Conservation (phyloP, 2,113 vertebrate genomes). For the Thinocorus orbignyianus region DNA sequence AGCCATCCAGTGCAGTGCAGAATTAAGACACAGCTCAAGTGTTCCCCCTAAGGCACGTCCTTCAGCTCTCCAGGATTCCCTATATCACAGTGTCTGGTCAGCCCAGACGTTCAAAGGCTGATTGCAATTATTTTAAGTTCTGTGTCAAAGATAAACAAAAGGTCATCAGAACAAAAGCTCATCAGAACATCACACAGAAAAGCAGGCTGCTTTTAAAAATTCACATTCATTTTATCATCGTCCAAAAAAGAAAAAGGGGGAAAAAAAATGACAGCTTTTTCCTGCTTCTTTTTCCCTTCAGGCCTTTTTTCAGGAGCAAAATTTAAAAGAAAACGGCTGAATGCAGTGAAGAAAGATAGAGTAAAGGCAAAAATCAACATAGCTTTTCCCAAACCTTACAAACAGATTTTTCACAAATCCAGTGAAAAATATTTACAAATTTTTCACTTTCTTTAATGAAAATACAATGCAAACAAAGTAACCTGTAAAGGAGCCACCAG, state of each 20-base stretch:
- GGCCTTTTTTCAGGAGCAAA: not conserved
- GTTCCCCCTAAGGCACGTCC: not conserved
- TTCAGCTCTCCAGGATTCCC: not conserved
- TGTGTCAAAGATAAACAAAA: not conserved
- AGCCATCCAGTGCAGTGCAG: not conserved
- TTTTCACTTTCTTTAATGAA: not conserved
- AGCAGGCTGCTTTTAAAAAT: not conserved
- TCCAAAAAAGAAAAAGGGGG: accelerated
- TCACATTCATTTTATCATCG: not conserved
- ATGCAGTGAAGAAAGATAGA: accelerated
- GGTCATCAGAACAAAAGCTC: not conserved
- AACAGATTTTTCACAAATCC: not conserved
- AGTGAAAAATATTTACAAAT: not conserved
- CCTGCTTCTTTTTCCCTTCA: not conserved
- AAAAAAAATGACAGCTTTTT: not conserved
- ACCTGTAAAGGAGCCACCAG: not conserved
- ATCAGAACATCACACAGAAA: not conserved
- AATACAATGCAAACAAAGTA: not conserved
- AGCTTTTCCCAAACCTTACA: not conserved
- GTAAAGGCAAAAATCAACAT: not conserved
- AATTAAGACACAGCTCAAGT: not conserved
- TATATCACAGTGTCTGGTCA: not conserved
- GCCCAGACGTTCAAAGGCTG: not conserved
- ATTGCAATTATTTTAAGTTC: not conserved
- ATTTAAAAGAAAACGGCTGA: not conserved